These are phyloP conservation scores for Cephus sareptanus DNA, from an alignment of 2,888 invertebrate genomes.

Conservation along the genomic window DNA sequence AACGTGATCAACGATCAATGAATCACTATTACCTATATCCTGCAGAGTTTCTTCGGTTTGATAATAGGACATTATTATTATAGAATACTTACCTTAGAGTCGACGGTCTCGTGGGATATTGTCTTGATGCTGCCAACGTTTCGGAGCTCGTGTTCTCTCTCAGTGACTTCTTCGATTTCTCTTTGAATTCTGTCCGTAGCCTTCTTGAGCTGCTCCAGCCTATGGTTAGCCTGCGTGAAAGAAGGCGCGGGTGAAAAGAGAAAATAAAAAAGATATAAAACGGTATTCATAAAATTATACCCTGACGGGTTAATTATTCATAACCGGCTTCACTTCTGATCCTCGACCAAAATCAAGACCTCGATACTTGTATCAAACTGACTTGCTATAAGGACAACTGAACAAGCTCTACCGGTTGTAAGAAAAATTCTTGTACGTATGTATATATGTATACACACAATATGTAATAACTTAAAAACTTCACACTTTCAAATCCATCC, in stretches of 20 bases:
- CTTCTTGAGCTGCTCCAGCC: conserved; percentile 77
- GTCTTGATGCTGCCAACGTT: conserved; percentile 72
- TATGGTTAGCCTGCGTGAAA: conserved; percentile 67
- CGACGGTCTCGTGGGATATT: conserved; percentile 69
- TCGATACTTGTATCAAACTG: background rate
- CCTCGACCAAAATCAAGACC: background rate
- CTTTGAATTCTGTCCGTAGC: conserved; percentile 81
- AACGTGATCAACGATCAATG: background rate
- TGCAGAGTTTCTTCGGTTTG: background rate
- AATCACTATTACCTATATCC: background rate
- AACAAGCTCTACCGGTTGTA: background rate
- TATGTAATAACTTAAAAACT: background rate
- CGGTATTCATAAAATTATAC: background rate
- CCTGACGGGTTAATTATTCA: background rate
- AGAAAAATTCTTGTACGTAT: background rate
- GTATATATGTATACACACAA: background rate
- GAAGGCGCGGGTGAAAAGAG: background rate
- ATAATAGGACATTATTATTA: background rate
- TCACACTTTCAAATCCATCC: background rate
- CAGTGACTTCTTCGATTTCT: conserved; percentile 88
- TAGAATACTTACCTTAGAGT: conserved; percentile 58
- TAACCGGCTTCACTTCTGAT: background rate
- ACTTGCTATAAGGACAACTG: background rate
- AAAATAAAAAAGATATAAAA: background rate
- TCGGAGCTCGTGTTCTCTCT: conserved; percentile 84